Percentiles rank a stretch among this genome's conserved stretches.
phyloP scores from a whole-genome alignment of 2,113 vertebrate species.

The Pavo muticus region DNA sequence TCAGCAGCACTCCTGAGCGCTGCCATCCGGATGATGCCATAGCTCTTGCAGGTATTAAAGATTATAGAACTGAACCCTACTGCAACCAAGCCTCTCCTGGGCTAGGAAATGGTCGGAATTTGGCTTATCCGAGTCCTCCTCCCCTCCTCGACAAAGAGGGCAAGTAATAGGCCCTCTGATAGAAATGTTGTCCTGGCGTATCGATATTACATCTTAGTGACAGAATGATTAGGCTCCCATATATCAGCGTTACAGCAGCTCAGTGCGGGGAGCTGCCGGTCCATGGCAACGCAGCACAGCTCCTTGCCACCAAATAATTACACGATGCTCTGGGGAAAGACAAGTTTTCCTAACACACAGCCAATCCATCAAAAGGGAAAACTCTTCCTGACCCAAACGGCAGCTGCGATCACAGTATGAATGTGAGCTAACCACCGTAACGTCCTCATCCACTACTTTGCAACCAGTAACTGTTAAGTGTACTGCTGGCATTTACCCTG shows the following conservation, averaged over 20 bases:
- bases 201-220: not conserved
- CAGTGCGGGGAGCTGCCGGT: not conserved
- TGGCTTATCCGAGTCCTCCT: not conserved
- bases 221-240: not conserved
- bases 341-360: slow-evolving; percentile 35
- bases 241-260: not conserved
- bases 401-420: slow-evolving; percentile 1
- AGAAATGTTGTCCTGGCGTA: not conserved
- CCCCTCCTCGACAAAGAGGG: not conserved
- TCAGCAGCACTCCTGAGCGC: fast-evolving
- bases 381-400: slow-evolving; percentile 11
- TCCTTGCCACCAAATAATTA: slow-evolving; percentile 42
- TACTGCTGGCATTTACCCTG: slow-evolving; percentile 3
- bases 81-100: not conserved
- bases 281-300: not conserved
- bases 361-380: slow-evolving; percentile 33
- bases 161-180: not conserved
- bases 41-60: not conserved
- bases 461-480: not conserved
- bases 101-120: not conserved
- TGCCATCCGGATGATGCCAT: fast-evolving
- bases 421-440: not conserved
- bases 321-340: slow-evolving; percentile 43
- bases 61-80: not conserved
- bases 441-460: not conserved